Conservation (phyloP, 2,113 vertebrate species). For the Tiliqua scincoides region DNA sequence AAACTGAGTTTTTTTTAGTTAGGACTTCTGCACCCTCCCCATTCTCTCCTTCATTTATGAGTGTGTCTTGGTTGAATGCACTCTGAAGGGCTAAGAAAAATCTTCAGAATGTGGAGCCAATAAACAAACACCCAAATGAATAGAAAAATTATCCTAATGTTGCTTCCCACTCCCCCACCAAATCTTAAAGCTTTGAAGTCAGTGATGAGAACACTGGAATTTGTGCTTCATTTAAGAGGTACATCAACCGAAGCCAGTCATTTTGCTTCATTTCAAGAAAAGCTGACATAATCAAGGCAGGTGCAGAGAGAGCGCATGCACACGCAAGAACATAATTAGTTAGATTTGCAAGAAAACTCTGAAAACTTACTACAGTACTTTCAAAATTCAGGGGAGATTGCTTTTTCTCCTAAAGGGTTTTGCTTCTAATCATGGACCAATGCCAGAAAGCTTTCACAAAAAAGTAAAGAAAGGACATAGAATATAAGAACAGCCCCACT, state of each 20-base stretch:
- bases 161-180: too few relatives aligned
- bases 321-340: too few relatives aligned
- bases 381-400: too few relatives aligned
- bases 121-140: not conserved
- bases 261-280: not conserved
- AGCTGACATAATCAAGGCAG: not conserved
- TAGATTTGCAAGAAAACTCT: not conserved
- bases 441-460: not conserved
- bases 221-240: not conserved
- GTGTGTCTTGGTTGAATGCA: not conserved
- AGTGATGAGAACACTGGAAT: not conserved
- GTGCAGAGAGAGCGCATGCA: not conserved
- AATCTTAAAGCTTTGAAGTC: too few relatives aligned
- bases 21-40: not conserved
- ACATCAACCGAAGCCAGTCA: not conserved
- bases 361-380: not conserved
- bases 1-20: not conserved
- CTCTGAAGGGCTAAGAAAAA: not conserved
- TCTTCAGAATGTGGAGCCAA: not conserved
- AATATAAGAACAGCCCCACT: too few relatives aligned
- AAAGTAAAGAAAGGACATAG: not conserved
- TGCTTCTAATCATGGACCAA: not conserved
- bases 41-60: not conserved
- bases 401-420: not conserved
- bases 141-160: not conserved